Evolutionary conservation across 2,888 invertebrate genomes (phyloP), one percentile per base, ranked within the genome.

Genomic region (Drosophila mulleri): DNA sequence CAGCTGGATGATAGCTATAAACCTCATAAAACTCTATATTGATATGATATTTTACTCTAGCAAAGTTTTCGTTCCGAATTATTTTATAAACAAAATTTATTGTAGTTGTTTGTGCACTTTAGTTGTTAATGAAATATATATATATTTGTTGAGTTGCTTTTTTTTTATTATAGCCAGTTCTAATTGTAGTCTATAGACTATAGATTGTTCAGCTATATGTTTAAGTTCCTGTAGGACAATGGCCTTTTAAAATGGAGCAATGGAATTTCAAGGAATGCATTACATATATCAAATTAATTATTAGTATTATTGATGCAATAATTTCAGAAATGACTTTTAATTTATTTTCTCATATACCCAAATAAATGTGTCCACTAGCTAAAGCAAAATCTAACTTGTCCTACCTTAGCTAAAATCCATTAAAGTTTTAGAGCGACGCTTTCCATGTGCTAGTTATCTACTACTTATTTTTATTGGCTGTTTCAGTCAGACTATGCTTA

Each of bases 81-180:
- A 62, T 61, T 39, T 48, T 61, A 54, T 20, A 47, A 11, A 39
- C 37, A 6, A 37, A 2, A 50, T 53, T 53, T 54, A 35, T 20
- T 48, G 80, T 83, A 87, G 83, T 12, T 70, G 70, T 59, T 82
- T 72, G 58, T 82, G 87, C 82, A 84, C 75, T 74, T 79, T 82
- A 80, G 80, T 82, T 82, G 16, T 16, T 42, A 8, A 35, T 39
- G 59, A 39, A 59, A 39, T 32, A 32, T 32, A 32, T 32, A 32
- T 11, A 32, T 32, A 32, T 11, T 57, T 29, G 16, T 70, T 63
- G 52, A 59, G 65, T 65, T 64, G 9, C n/a, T 54, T 64, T 66
- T 1, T 18, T 32, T 32, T n/a, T 12, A 29, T 48, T 32, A 18
- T 65, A 64, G 60, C 18, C 62, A 57, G 48, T 39, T 52, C 23